Evolutionary conservation across 2,113 vertebrate genomes (phyloP), one percentile per base, ranked within the genome.

Genomic region (Chitala chitala): DNA sequence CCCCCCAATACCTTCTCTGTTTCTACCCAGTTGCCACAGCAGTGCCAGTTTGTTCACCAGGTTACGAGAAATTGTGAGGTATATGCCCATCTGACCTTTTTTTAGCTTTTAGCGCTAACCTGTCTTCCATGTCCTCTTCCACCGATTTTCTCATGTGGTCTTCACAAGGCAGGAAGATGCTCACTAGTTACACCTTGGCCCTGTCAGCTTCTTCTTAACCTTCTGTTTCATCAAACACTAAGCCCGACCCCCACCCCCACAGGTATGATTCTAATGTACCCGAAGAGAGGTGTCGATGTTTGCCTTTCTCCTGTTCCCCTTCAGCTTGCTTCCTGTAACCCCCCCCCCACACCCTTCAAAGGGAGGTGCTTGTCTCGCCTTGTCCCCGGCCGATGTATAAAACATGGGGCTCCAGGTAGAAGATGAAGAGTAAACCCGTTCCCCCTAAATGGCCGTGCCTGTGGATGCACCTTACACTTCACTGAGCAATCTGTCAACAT

Each of bases 401-500:
- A 99, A 98, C 94, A 96, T 98, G 93, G 94, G 90, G 93, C 94
- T 94, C 96, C 94, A 96, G 96, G 95, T 98, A 96, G 93, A 89
- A 94, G 94, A 96, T 97, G 94, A 95, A 95, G 94, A 94, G 94
- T 94, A 97, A 96, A 96, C 92, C 95, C 94, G 96, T 95, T 96
- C 95, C 94, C 95, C 93, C 93, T 98, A 98, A 99, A 98, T 98
- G 96, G 95, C 94, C 94, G 95, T 94, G 93, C 94, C 78, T 95
- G 94, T 96, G 95, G 95, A 95, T 94, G 95, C 93, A 94, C 96
- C 94, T 95, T 95, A 96, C 95, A 96, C 95, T 96, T 97, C 96
- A 96, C 94, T 97, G 96, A 97, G 94, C 96, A 98, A 98, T 99
- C 97, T 98, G 97, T 98, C 97, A 99, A 96, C 97, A 98, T 98